These are phyloP conservation scores for Brachionus asplanchnoidis DNA, from an alignment of 1,140 invertebrate species.

Conservation along the genomic window DNA sequence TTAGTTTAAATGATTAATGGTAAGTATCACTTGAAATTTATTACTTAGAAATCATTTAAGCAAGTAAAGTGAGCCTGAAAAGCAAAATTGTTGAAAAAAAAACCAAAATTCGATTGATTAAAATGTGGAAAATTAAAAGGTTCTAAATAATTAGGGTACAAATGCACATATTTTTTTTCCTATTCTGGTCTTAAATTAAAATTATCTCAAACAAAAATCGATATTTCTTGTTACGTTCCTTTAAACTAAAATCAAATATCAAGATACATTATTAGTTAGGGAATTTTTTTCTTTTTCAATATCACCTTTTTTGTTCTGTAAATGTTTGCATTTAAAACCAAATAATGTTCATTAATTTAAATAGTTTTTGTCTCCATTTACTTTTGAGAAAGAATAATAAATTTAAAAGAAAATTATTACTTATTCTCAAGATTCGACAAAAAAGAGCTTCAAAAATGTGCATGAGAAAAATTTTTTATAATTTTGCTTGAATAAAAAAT, in stretches of 20 bases:
- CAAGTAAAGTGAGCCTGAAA: not conserved
- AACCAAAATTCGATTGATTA: not conserved
- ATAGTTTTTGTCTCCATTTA: not conserved
- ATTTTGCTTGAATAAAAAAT: not conserved
- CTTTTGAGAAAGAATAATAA: not conserved
- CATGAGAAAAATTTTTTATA: not conserved
- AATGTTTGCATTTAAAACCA: not conserved
- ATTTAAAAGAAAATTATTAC: not conserved
- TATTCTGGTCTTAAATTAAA: conserved; percentile 1
- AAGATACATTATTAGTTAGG: not conserved
- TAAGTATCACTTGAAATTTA: not conserved
- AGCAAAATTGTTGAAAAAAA: not conserved
- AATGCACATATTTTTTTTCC: not conserved
- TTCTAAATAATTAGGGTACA: not conserved
- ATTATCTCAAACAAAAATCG: conserved; percentile 12
- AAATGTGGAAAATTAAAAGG: not conserved
- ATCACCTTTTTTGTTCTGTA: not conserved
- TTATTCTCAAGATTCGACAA: not conserved
- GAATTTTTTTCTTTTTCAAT: not conserved
- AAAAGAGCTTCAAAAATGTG: not conserved
- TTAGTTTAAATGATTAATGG: not conserved
- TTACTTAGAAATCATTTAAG: not conserved
- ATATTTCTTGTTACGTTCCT: not conserved
- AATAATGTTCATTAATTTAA: not conserved
- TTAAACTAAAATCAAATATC: conserved; percentile 1